Base-by-base conservation (phyloP, 2,888 invertebrate species). In the Tanytarsus gracilentus region DNA sequence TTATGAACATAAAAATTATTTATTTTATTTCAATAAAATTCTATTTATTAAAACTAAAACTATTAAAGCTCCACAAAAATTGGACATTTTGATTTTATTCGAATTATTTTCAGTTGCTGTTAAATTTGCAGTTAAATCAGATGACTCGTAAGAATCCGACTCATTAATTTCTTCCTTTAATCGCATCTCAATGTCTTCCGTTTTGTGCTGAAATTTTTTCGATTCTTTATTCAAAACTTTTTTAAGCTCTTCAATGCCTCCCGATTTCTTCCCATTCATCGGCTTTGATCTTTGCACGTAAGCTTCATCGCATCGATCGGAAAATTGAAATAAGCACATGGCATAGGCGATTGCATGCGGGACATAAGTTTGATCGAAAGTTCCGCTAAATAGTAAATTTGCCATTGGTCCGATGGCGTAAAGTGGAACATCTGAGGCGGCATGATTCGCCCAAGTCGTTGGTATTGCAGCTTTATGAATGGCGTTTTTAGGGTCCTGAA, bases 351-450 rank as follows among this genome's bases (percentile, higher is more conserved):
- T 29, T 23, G 48, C 58, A 30, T 58, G 58, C 3, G 58, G 48
- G 6, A 58, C 4, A 30, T 48, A 58, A 18, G 44, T 58, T 30
- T 58, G 58, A 33, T 58, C 58, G 23, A 58, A n/a, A 7, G 58
- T 16, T 5, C 58, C 58, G 29, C 58, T 48, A 30, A 58, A 58
- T 8, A 58, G 11, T 4, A 44, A 11, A 8, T 44, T 58, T 26
- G 58, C 27, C 58, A 58, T 29, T 23, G 48, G 11, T 11, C 58
- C 58, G 3, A 21, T 44, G 11, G 58, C 48, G 7, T 48, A 58
- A 5, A 58, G 1, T 7, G 58, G 58, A 27, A 48, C 48, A 9
- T 58, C 58, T n/a, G 27, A 44, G 6, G n/a, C 44, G 8, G 21
- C 58, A 29, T 58, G 58, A 30, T 44, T 58, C n/a, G 29, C 48